These are phyloP conservation scores for Pammene fasciana DNA, from an alignment of 2,888 invertebrate species.

Conservation along the genomic window DNA sequence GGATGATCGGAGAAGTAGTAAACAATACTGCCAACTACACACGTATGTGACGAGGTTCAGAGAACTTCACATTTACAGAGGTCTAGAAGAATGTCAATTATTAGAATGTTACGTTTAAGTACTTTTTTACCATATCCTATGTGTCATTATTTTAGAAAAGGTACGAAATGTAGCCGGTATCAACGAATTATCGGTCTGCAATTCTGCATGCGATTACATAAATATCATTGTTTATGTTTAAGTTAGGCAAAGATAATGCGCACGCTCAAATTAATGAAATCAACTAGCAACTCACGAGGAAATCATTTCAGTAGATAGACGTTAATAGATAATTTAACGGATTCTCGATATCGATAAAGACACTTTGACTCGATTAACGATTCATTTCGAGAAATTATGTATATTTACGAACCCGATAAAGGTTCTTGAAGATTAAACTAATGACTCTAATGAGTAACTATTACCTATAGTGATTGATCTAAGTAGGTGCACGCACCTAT, in stretches of 20 bases:
- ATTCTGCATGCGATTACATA: neutral
- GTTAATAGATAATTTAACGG: neutral
- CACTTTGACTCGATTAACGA: neutral
- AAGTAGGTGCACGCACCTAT: neutral
- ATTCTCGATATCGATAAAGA: neutral
- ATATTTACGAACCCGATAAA: slow-evolving; percentile 6
- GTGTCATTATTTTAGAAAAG: too few species aligned
- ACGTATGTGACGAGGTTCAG: neutral
- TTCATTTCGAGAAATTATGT: neutral
- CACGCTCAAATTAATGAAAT: too few species aligned
- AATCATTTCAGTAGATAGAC: neutral
- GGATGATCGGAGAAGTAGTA: neutral
- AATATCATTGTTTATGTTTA: neutral
- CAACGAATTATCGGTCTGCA: neutral
- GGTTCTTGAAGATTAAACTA: slow-evolving; percentile 5
- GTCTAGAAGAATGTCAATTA: too few species aligned
- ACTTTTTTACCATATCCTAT: too few species aligned
- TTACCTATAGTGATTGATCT: neutral
- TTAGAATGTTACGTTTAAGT: too few species aligned
- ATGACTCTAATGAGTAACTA: neutral
- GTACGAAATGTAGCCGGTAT: neutral
- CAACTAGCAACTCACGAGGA: neutral
- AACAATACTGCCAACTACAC: neutral
- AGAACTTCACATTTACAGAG: too few species aligned
- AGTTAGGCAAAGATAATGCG: neutral